A percentile compares a stretch with the other conserved stretches of the same genome.
Conservation (phyloP, 2,797 vertebrate species). For the Scarus forsteni region DNA sequence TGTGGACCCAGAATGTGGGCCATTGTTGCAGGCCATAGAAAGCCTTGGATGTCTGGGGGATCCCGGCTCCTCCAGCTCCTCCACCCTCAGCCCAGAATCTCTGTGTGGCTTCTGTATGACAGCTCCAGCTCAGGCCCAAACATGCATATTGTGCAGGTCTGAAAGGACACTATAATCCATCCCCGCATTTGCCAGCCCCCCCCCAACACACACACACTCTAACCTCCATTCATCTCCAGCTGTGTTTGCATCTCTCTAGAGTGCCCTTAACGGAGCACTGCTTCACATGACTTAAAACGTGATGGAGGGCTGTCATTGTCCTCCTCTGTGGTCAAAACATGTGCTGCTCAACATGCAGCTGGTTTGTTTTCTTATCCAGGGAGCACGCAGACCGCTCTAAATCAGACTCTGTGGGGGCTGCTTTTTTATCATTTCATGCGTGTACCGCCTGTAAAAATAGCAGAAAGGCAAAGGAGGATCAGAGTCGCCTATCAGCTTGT, state of each 20-base stretch:
- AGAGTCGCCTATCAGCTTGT: conserved; percentile 28
- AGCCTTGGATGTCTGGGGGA: conserved; percentile 67
- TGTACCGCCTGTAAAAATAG: conserved; percentile 61
- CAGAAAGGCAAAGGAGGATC: conserved; percentile 33
- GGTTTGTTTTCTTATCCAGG: conserved; percentile 64
- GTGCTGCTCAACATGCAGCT: conserved; percentile 44
- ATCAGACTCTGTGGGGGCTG: conserved; percentile 33
- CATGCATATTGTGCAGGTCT: conserved; percentile 78
- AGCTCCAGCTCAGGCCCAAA: conserved; percentile 73
- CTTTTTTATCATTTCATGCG: conserved; percentile 68
- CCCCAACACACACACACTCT: too few relatives aligned
- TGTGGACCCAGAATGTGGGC: conserved; percentile 75
- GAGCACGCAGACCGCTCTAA: conserved; percentile 30
- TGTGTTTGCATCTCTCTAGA: conserved; percentile 71
- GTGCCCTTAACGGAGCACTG: conserved; percentile 62
- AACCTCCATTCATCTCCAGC: conserved; percentile 74
- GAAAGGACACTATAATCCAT: conserved; percentile 83
- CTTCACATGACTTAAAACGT: conserved; percentile 63
- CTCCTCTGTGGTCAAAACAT: conserved; percentile 68
- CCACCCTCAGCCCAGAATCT: conserved; percentile 50
- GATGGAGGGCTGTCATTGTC: conserved; percentile 75
- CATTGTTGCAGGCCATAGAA: conserved; percentile 77
- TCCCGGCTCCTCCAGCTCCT: conserved; percentile 8
- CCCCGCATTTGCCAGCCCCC: conserved; percentile 63
- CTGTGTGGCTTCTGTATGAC: conserved; percentile 57